Base-by-base conservation (phyloP, 2,113 vertebrate genomes). In the Perca fluviatilis region DNA sequence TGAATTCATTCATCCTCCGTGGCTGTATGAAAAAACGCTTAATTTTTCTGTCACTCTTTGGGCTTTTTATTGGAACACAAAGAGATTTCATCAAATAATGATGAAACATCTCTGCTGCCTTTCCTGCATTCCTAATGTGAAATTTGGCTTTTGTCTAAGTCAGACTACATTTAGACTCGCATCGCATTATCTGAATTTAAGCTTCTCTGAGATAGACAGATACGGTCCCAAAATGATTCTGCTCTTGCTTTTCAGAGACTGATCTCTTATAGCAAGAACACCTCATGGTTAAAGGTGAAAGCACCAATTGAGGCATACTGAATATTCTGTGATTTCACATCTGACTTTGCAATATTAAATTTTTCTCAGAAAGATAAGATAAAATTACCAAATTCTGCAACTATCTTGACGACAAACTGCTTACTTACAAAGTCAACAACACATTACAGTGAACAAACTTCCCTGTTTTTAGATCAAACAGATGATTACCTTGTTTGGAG, bases 401-500 rank as follows among this genome's bases (percentile, higher is more conserved):
- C 3, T n/a, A 65, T 58, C 12, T 4, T 0, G 6, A 51, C 40
- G 33, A 73, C 21, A 82, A 83, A 83, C 54, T 68, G 74, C 58
- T 64, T 73, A 69, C 69, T 72, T 21, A 56, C 30, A 36, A 49
- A 60, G 58, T 84, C 56, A 86, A 77, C 77, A 82, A 46, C n/a
- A 57, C 53, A 72, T 78, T 71, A 71, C 61, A 69, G 62, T 16
- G 2, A 77, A 27, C 75, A 83, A 84, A 86, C 56, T 21, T 50
- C 47, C 67, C 16, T 1, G 4, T 18, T 47, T 66, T 25, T n/a
- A 33, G 57, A 89, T 61, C 19, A 68, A 84, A 79, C 65, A 77
- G 50, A 43, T 1, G 13, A 80, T 90, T 83, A 87, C 77, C 87
- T 91, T 77, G 70, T 84, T 88, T 78, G 54, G 66, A 63, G 64